These are phyloP conservation scores for Hypotaenidia philippensis DNA, from an alignment of 2,797 vertebrate species.

Conservation along the genomic window DNA sequence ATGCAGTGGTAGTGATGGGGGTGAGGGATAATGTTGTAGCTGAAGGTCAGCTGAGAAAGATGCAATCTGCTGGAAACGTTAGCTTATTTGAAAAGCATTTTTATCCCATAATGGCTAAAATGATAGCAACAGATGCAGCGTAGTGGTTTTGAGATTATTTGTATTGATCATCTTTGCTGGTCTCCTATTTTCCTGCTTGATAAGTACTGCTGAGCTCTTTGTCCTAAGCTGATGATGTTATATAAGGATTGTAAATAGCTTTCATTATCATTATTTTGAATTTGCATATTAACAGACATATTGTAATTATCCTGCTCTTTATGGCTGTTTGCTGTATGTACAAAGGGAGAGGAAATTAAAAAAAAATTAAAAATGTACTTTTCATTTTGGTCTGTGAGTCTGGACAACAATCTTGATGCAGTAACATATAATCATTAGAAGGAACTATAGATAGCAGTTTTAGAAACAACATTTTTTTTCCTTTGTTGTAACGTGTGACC, in stretches of 20 bases:
- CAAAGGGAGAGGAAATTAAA: not conserved
- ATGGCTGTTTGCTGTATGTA: not conserved
- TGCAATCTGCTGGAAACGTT: constrained; percentile 27
- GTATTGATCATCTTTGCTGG: constrained; percentile 45
- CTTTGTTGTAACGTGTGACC: constrained; percentile 13
- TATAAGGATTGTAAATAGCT: not conserved
- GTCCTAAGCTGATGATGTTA: not conserved
- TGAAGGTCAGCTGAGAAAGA: constrained; percentile 20
- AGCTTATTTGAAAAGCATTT: constrained; percentile 2
- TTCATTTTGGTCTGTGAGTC: not conserved
- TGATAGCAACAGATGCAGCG: constrained; percentile 2
- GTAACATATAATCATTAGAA: not conserved
- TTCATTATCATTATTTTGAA: constrained; percentile 18
- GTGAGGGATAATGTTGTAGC: not conserved
- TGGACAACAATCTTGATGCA: not conserved
- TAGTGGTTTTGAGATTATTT: constrained; percentile 37
- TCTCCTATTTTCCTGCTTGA: not conserved
- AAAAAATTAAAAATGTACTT: not conserved
- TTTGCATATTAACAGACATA: not conserved
- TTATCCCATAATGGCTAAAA: constrained; percentile 20
- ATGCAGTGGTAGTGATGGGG: not conserved
- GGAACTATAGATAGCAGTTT: not conserved
- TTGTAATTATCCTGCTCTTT: not conserved
- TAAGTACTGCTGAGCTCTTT: constrained; percentile 21
- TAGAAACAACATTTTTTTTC: constrained; percentile 46